Evolutionary conservation across 2,888 invertebrate genomes (phyloP).

Genomic region (Sipha maydis): DNA sequence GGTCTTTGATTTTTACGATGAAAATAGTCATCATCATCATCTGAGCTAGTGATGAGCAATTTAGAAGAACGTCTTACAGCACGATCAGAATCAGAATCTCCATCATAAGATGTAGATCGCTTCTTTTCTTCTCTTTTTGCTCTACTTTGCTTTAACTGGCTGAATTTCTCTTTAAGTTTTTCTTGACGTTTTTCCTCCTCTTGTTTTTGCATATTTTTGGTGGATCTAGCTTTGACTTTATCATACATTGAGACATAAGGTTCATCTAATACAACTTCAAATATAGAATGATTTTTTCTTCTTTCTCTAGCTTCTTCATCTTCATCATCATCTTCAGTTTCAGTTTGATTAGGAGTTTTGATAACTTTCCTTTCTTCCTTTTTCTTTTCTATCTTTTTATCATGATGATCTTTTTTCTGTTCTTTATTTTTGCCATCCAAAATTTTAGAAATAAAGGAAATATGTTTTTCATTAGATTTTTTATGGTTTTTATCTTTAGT

Average conservation of each 20-base stretch:
- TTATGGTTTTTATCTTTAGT: slow-evolving; percentile 51
- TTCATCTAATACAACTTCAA: slow-evolving; percentile 88
- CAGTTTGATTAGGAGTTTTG: slow-evolving; percentile 67
- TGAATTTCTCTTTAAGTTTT: slow-evolving; percentile 90
- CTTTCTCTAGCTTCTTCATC: slow-evolving; percentile 65
- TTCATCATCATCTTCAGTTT: slow-evolving; percentile 65
- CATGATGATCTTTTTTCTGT: slow-evolving; percentile 66
- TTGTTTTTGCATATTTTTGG: slow-evolving; percentile 92
- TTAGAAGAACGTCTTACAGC: slow-evolving; percentile 69
- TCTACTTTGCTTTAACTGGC: slow-evolving; percentile 85
- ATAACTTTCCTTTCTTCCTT: slow-evolving; percentile 69
- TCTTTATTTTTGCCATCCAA: slow-evolving; percentile 63
- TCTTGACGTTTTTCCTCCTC: slow-evolving; percentile 87
- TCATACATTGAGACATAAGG: slow-evolving; percentile 98
- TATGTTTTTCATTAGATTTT: slow-evolving; percentile 54
- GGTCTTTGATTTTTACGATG: slow-evolving; percentile 49
- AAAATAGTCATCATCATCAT: slow-evolving; percentile 70
- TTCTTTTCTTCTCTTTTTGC: slow-evolving; percentile 91
- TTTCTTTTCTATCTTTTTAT: slow-evolving; percentile 66
- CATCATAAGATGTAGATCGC: slow-evolving; percentile 87
- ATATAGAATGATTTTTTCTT: slow-evolving; percentile 86
- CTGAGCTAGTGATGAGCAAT: slow-evolving; percentile 71
- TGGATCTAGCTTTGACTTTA: slow-evolving; percentile 93
- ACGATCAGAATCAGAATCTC: slow-evolving; percentile 79
- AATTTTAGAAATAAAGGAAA: slow-evolving; percentile 59